A percentile compares a stretch with the other conserved stretches of the same genome.
Evolutionary conservation across 2,797 vertebrate genomes (phyloP).

Genomic region (Hylomyscus alleni): DNA sequence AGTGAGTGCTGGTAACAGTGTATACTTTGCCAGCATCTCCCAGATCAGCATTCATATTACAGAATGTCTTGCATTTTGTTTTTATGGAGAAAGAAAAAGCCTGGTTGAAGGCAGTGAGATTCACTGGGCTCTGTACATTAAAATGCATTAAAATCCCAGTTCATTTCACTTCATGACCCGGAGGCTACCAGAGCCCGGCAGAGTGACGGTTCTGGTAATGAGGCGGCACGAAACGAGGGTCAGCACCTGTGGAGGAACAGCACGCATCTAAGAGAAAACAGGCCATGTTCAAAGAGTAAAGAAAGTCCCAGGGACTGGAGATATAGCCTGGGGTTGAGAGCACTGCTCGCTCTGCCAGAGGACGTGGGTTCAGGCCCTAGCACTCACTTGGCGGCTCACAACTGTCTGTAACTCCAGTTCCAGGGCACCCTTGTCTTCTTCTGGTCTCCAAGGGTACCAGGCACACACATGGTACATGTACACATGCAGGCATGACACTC

Average conservation of each 20-base stretch:
- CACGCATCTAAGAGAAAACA: background rate
- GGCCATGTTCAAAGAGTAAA: background rate
- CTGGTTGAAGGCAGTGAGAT: too few species aligned
- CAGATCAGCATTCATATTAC: background rate
- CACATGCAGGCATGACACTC: background rate
- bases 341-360: background rate
- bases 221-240: background rate
- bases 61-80: background rate
- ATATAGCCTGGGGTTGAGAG: background rate
- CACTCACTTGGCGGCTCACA: background rate
- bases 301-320: background rate
- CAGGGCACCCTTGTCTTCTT: background rate
- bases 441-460: background rate
- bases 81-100: background rate
- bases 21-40: background rate
- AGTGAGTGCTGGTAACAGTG: rapidly evolving
- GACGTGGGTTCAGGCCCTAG: background rate
- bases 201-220: background rate
- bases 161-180: rapidly evolving
- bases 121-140: rapidly evolving
- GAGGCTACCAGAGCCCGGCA: background rate
- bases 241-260: background rate
- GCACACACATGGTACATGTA: too few species aligned
- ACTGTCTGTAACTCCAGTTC: background rate
- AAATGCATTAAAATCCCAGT: background rate